Base-by-base conservation (phyloP, 2,797 vertebrate genomes). In the Cryptoblepharus egeriae region DNA sequence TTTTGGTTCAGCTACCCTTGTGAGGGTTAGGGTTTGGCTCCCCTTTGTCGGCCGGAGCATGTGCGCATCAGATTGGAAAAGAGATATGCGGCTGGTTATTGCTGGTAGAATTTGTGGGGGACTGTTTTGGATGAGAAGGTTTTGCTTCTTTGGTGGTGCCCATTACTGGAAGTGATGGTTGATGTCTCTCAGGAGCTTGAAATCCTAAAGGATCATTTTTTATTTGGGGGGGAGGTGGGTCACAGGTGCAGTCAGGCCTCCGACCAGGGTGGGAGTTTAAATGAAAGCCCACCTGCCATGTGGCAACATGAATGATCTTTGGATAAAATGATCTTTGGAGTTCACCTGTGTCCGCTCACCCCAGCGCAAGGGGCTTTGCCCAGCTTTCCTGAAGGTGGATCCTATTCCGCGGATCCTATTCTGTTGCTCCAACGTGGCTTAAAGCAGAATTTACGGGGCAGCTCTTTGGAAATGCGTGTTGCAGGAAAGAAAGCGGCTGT, bases 361-460 rank as follows among this genome's bases (percentile, higher is more conserved):
- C 83, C 7, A 3, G 83, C 86, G 86, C 86, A 83, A 65, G 82
- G 81, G 81, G 15, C 39, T 75, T 85, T 93, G 88, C 85, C 78
- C 87, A 45, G 28, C 79, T 88, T 86, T 88, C 84, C 65, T 79
- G 80, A 86, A 81, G 87, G 55, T 82, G 85, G 88, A 90, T n/a
- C n/a, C n/a, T n/a, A n/a, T n/a, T n/a, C n/a, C n/a, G 85, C 82
- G 22, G 69, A 81, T 49, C 60, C 3, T 77, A 26, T 88, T 77
- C 67, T 84, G 60, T 84, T 76, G 45, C 85, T 84, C 67, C 75
- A 90, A 91, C 24, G 87, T 89, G 82, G 81, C 82, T 91, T 88
- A 13, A 86, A 92, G 91, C 88, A 90, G 89, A 90, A 90, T 82
- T 89, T 81, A 87, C 91, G 90, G 86, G 88, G 74, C 86, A 87